A percentile compares a stretch with the other conserved stretches of the same genome.
Conservation (phyloP, 1,140 invertebrate species). For the Dryas iulia region DNA sequence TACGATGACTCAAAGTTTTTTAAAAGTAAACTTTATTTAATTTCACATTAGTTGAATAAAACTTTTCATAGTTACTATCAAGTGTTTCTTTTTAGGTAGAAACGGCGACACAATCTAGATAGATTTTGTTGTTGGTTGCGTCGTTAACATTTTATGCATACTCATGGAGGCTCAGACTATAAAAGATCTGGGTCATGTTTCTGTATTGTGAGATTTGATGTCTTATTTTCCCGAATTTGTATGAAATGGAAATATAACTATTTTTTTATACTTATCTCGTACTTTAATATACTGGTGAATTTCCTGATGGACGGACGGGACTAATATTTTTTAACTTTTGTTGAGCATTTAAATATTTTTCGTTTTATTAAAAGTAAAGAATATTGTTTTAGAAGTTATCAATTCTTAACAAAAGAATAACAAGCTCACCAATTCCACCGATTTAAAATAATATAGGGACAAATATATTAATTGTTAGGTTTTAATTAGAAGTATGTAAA, state of each 20-base stretch:
- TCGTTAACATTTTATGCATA: not conserved
- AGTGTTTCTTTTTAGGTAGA: not conserved
- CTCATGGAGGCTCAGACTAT: not conserved
- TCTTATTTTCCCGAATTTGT: not conserved
- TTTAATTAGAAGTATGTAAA: too few relatives aligned
- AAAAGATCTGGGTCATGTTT: not conserved
- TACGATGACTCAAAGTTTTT: too few relatives aligned
- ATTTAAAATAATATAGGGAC: too few relatives aligned
- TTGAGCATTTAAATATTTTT: too few relatives aligned
- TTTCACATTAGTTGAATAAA: not conserved
- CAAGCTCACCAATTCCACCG: too few relatives aligned
- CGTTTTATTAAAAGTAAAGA: too few relatives aligned
- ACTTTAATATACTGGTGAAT: too few relatives aligned
- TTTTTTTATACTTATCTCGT: not conserved
- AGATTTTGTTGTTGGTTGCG: not conserved
- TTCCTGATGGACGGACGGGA: too few relatives aligned
- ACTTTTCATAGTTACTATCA: not conserved
- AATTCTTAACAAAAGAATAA: too few relatives aligned
- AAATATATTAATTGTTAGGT: too few relatives aligned
- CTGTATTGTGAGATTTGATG: not conserved
- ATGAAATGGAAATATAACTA: conserved; percentile 2
- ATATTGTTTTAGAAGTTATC: too few relatives aligned
- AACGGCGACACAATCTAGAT: not conserved
- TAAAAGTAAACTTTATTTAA: not conserved
- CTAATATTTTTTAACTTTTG: too few relatives aligned